phyloP scores from a whole-genome alignment of 2,888 invertebrate genomes.

The Galeruca laticollis region DNA sequence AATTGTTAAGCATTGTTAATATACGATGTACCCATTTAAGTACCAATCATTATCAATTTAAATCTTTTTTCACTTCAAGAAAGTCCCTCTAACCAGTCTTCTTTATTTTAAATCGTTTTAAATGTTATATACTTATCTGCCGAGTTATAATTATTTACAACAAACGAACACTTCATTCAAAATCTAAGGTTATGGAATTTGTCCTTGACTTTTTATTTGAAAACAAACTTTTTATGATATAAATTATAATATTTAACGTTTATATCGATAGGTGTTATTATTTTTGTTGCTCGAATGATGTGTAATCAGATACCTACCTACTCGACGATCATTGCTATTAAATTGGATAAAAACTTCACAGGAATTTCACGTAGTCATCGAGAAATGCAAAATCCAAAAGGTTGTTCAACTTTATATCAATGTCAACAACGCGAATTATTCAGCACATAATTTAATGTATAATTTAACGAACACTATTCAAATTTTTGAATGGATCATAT shows the following conservation, averaged over 20 bases:
- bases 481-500: neutral
- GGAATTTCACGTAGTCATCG: slow-evolving; percentile 30
- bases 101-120: no score
- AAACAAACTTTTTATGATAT: neutral
- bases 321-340: slow-evolving; percentile 23
- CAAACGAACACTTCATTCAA: no score
- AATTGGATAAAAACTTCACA: slow-evolving; percentile 24
- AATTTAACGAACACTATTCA: neutral
- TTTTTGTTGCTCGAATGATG: neutral
- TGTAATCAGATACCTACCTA: slow-evolving; percentile 11
- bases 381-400: slow-evolving; percentile 28
- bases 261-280: neutral
- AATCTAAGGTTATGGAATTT: no score
- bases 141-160: no score
- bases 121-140: no score
- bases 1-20: no score
- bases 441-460: slow-evolving; percentile 10
- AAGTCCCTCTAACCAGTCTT: no score
- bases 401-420: slow-evolving; percentile 36
- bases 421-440: slow-evolving; percentile 31
- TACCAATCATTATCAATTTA: no score
- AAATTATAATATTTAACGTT: neutral
- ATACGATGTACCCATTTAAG: no score
- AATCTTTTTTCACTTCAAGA: no score
- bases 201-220: neutral